Base-by-base conservation (phyloP, 2,797 vertebrate genomes). In the Ambastaia sidthimunki region DNA sequence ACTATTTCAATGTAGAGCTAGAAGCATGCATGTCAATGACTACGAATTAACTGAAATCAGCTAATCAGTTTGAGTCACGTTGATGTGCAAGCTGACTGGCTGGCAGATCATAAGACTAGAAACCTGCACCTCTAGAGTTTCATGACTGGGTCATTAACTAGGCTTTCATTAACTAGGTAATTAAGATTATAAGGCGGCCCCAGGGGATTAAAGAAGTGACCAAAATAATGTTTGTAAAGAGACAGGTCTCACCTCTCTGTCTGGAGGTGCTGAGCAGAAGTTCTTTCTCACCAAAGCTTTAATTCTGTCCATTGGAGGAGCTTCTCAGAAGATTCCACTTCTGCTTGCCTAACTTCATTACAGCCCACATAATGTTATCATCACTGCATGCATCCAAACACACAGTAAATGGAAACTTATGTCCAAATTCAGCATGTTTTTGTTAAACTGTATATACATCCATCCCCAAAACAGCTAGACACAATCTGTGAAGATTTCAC, bases 381-480 rank as follows among this genome's bases (percentile, higher is more conserved):
- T 98, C 98, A 11, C 98, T 99, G 81, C 3, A 11, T 7, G 57
- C 25, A 68, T 15, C 21, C 3, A 59, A 31, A 76, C 23, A 77
- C 47, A 80, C 55, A 65, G 7, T 2, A 23, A 57, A 18, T n/a
- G 41, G 7, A 19, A 31, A 66, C 10, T 41, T 21, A 28, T 7
- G 15, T 37, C 18, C 0, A 52, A 23, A 62, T 16, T 44, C n/a
- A n/a, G 37, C 13, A 18, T n/a, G 31, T 23, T 23, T 50, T 57
- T 63, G 34, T 16, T 50, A 50, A 50, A 50, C 41, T 12, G 10
- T 4, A 54, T 28, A 55, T 11, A 71, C 25, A 41, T n/a, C 16
- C 18, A 84, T 62, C 99, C 98, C 97, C 95, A 83, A 98, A 99
- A 86, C 91, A 96, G 88, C 96, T 98, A 86, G 97, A 97, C 60